Evolutionary conservation across 2,797 vertebrate species (phyloP), one percentile per base, ranked within the genome.

Genomic region (Anguilla obscura): DNA sequence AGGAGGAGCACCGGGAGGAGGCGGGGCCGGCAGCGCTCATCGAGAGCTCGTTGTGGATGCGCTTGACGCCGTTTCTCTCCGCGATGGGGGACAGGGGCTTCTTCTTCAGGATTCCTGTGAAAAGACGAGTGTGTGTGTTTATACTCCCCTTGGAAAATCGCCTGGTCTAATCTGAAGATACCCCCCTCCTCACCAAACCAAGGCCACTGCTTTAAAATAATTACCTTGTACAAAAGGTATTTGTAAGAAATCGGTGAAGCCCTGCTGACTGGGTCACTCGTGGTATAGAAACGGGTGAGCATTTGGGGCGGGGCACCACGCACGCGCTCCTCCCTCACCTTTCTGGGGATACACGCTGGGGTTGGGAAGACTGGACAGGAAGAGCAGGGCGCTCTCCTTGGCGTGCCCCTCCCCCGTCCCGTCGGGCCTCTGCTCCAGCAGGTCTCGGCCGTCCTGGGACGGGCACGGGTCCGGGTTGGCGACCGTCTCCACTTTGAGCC

Each of bases 21-120:
- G 90, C 91, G 0, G 94, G 92, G 90, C 94, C 96, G 0, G 94
- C 89, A 10, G 86, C 60, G 16, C 90, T 93, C 88, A 93, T 94
- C 1, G 95, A 94, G n/a, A 96, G 95, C 88, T 97, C 95, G 56
- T 94, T 94, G 90, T 97, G 96, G 10, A 97, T 94, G 84, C 95
- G 94, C 86, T 95, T 95, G 86, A 97, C 93, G 66, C 96, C 94
- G 87, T 97, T 96, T 91, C 96, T 94, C 93, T 98, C 98, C 0
- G 96, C 97, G 84, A 98, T 97, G 0, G 97, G 95, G 69, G 97
- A 97, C 69, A 98, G 96, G 90, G 95, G 95, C 93, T 98, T 98
- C 94, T 97, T 98, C 95, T 99, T 99, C 66, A 99, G 94, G 92
- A 99, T 99, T 36, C 98, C 98, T 98, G 93, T 0, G n/a, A 36